These are phyloP conservation scores for Urocyon cinereoargenteus DNA, from an alignment of 2,797 vertebrate genomes.

Conservation along the genomic window DNA sequence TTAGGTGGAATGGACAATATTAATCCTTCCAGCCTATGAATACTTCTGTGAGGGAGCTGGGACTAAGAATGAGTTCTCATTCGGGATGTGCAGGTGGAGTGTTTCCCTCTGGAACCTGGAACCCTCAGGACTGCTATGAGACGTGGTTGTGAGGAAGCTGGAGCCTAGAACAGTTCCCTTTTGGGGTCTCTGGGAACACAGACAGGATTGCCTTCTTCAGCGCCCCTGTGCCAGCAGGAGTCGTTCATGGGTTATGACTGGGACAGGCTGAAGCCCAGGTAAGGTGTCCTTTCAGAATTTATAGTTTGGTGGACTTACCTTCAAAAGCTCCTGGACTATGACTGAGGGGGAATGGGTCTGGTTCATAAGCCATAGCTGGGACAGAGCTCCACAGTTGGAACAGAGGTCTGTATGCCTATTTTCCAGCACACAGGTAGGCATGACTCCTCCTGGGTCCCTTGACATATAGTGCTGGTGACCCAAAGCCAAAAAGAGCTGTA, in stretches of 20 bases:
- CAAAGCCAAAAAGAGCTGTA: not conserved
- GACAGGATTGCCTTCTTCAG: not conserved
- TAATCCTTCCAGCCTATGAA: not conserved
- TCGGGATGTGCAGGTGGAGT: not conserved
- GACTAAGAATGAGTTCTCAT: not conserved
- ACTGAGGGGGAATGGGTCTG: not conserved
- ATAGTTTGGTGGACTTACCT: not conserved
- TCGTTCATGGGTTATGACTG: not conserved
- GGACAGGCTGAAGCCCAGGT: not conserved
- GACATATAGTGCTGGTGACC: not conserved
- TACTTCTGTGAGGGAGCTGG: not conserved
- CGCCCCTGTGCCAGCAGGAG: not conserved
- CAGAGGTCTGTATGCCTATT: not conserved
- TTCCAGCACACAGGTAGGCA: not conserved
- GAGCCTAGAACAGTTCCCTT: not conserved
- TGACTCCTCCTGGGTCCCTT: not conserved
- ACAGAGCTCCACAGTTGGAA: not conserved
- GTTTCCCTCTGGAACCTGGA: fast-evolving
- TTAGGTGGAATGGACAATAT: not conserved
- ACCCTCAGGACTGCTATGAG: not conserved
- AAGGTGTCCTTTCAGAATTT: not conserved
- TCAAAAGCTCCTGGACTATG: not conserved
- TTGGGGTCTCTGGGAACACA: not conserved
- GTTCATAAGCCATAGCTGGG: not conserved
- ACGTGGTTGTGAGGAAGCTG: not conserved